Percentiles rank a stretch among this genome's conserved stretches.
Evolutionary conservation across 2,113 vertebrate species (phyloP).

Genomic region (Heterotilapia buettikoferi): DNA sequence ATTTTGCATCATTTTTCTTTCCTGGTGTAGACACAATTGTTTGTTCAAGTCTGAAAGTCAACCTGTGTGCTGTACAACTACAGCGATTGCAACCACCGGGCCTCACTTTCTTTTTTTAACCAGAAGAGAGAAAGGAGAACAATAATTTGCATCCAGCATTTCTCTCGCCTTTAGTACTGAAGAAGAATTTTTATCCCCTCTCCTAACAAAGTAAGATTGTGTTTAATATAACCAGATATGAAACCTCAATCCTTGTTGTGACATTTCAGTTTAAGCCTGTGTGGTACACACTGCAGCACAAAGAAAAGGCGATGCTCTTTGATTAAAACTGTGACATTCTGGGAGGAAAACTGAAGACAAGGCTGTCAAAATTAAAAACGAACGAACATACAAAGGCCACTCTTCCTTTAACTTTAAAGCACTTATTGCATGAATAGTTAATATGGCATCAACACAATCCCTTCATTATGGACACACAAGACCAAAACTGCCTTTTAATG

Average conservation of each 20-base stretch:
- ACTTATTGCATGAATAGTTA: neutral
- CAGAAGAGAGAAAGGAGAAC: neutral
- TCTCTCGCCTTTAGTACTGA: neutral
- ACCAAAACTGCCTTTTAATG: neutral
- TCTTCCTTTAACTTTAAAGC: neutral
- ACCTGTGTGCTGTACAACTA: neutral
- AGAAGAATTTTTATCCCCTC: neutral
- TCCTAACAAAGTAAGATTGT: neutral
- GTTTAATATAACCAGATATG: neutral
- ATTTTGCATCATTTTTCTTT: neutral
- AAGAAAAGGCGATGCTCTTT: neutral
- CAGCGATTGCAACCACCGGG: neutral
- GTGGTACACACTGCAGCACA: neutral
- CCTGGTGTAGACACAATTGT: neutral
- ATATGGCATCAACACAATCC: neutral
- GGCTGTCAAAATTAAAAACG: neutral
- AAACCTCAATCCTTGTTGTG: slow-evolving; percentile 8
- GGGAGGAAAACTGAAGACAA: neutral
- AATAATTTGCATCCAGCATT: neutral
- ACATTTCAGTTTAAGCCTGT: slow-evolving; percentile 17
- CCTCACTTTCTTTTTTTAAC: neutral
- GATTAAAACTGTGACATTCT: neutral
- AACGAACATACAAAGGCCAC: neutral
- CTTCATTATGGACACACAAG: neutral
- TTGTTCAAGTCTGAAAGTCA: neutral